These are phyloP conservation scores for Phymatocera aterrima DNA, from an alignment of 2,888 invertebrate species.

Conservation along the genomic window DNA sequence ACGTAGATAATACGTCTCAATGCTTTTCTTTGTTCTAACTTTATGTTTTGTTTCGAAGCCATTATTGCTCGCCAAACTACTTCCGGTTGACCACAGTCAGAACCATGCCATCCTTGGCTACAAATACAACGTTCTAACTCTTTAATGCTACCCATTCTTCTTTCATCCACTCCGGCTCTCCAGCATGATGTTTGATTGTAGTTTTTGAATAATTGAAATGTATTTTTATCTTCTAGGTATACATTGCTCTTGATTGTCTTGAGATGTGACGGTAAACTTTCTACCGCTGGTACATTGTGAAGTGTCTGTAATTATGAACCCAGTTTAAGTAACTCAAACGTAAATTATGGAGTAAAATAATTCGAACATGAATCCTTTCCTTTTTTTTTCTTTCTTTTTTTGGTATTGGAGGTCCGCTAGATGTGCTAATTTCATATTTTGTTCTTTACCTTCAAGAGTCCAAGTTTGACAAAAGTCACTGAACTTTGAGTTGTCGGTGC, in stretches of 20 bases:
- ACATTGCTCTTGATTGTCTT: constrained; percentile 64
- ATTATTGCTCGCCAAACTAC: constrained; percentile 82
- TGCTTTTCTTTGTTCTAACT: constrained; percentile 73
- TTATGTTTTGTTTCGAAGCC: constrained; percentile 76
- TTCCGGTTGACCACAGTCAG: constrained; percentile 82
- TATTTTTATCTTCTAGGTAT: constrained; percentile 64
- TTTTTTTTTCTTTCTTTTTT: no score
- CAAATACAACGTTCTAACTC: constrained; percentile 76
- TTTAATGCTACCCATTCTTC: constrained; percentile 61
- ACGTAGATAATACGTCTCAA: constrained; percentile 78
- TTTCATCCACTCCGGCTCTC: constrained; percentile 64
- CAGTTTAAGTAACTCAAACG: neutral
- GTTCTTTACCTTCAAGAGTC: constrained; percentile 58
- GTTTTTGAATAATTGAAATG: constrained; percentile 62
- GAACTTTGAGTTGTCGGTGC: constrained; percentile 61
- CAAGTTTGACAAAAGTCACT: constrained; percentile 68
- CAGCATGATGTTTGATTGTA: constrained; percentile 69
- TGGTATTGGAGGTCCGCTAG: neutral
- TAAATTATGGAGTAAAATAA: no score
- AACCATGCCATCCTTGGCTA: constrained; percentile 80
- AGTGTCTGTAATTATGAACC: constrained; percentile 52
- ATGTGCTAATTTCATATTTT: neutral
- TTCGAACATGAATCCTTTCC: no score
- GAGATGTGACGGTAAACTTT: constrained; percentile 57
- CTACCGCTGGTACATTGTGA: constrained; percentile 50